A percentile compares a stretch with the other conserved stretches of the same genome.
phyloP scores from a whole-genome alignment of 2,113 vertebrate species.

The Camelus bactrianus region DNA sequence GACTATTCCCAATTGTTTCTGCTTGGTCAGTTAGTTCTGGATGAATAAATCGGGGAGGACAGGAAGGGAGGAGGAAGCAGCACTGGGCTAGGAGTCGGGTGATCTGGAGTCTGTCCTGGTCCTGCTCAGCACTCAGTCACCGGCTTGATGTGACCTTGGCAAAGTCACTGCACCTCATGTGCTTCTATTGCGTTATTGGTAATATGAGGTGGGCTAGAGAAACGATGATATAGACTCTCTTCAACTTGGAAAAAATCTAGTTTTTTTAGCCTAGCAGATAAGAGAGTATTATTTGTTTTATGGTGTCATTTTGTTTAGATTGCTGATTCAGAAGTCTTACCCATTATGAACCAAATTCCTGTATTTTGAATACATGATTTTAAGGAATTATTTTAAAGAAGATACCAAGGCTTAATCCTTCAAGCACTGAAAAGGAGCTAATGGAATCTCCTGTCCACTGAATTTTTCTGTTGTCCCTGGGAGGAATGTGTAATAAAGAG shows the following conservation, averaged over 20 bases:
- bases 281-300: background rate
- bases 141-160: conserved; percentile 54
- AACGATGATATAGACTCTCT: background rate
- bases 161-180: conserved; percentile 16
- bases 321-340: conserved; percentile 22
- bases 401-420: background rate
- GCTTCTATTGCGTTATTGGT: background rate
- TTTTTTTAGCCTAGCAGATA: background rate
- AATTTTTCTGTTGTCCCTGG: background rate
- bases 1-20: conserved; percentile 51
- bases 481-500: background rate
- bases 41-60: conserved; percentile 35
- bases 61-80: conserved; percentile 4
- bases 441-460: background rate
- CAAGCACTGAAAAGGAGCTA: background rate
- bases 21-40: conserved; percentile 68
- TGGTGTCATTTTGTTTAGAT: conserved; percentile 30
- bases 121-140: background rate
- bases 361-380: background rate
- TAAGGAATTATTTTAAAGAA: conserved; percentile 35
- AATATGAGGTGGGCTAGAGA: background rate
- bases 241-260: background rate
- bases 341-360: background rate
- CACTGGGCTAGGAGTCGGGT: background rate
- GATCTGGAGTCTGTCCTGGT: conserved; percentile 13